These are phyloP conservation scores for Schizotus pectinicornis DNA, from an alignment of 2,888 invertebrate species.

Conservation along the genomic window DNA sequence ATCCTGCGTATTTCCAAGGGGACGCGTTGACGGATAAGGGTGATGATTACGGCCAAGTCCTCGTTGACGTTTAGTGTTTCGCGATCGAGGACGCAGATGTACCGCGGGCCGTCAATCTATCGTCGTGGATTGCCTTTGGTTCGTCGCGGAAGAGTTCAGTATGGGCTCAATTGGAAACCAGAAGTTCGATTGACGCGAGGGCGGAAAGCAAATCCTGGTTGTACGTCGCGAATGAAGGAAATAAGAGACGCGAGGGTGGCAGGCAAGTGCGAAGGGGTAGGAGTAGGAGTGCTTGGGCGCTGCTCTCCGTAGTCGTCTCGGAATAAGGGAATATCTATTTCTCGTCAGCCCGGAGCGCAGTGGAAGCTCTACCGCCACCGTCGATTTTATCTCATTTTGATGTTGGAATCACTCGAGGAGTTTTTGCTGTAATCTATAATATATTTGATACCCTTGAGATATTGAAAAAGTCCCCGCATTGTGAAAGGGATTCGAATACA, in stretches of 20 bases:
- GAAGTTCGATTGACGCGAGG: conserved; percentile 24
- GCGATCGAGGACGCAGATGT: no score
- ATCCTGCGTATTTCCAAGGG: no score
- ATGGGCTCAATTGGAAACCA: conserved; percentile 22
- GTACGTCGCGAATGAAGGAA: no score
- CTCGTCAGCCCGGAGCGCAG: conserved; percentile 35
- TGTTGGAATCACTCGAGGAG: conserved; percentile 43
- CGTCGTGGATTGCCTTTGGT: background rate
- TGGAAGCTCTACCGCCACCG: conserved; percentile 35
- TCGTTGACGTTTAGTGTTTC: no score
- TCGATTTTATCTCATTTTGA: conserved; percentile 43
- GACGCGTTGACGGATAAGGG: no score
- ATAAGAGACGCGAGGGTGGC: conserved; percentile 11
- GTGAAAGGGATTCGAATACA: conserved; percentile 37
- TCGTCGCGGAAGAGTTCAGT: conserved; percentile 24
- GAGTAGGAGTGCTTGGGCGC: conserved; percentile 10
- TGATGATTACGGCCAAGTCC: no score
- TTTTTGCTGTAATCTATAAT: conserved; percentile 47
- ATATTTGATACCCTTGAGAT: conserved; percentile 49
- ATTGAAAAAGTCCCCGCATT: conserved; percentile 44
- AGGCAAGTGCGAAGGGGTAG: conserved; percentile 14
- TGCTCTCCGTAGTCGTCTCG: conserved; percentile 19
- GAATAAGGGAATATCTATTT: conserved; percentile 38
- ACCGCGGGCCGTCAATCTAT: no score
- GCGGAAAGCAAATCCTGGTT: background rate